Evolutionary conservation across 2,888 invertebrate species (phyloP), one percentile per base, ranked within the genome.

Genomic region (Hirtodrosophila alboralis): DNA sequence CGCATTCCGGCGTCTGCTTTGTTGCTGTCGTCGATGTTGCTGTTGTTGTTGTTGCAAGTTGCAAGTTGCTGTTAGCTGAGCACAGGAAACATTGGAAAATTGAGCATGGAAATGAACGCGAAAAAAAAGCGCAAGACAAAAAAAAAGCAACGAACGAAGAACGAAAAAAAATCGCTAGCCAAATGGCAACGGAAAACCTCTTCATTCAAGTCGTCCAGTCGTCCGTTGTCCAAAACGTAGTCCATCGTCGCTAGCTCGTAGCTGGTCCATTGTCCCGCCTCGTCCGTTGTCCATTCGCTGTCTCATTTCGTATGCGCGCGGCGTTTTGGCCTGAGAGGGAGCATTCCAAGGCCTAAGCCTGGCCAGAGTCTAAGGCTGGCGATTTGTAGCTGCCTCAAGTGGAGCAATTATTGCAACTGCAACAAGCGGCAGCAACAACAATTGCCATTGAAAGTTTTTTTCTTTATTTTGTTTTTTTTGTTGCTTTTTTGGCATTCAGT

Each of bases 11-110:
- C 57, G 72, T 60, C 66, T 56, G 54, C 38, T 71, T 69, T 67
- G 52, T 53, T 30, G 62, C 53, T 54, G 48, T 40, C 47, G 75
- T 49, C 56, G 71, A 36, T 16, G 26, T 63, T 53, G 75, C 21
- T 60, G 63, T 31, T 56, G 59, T 53, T 58, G 66, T 47, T 40
- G 72, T 52, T 52, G 48, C n/a, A 52, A 47, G 73, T 16, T 62
- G 52, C 34, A 41, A 54, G 48, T 54, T 49, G 57, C 56, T 63
- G 69, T 53, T 63, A 57, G 75, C 65, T 77, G 81, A 74, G 64
- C 83, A 84, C 87, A 79, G 87, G 78, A 79, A 79, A 84, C 86
- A 86, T 84, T 79, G 78, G 85, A 77, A 79, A 86, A 79, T 86
- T 78, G 78, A 86, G 87, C 78, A 78, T 78, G 78, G 78, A 78